Percentiles rank a stretch among this genome's conserved stretches.
These are phyloP conservation scores for Melanophora roralis DNA, from an alignment of 2,888 invertebrate genomes.

Conservation along the genomic window DNA sequence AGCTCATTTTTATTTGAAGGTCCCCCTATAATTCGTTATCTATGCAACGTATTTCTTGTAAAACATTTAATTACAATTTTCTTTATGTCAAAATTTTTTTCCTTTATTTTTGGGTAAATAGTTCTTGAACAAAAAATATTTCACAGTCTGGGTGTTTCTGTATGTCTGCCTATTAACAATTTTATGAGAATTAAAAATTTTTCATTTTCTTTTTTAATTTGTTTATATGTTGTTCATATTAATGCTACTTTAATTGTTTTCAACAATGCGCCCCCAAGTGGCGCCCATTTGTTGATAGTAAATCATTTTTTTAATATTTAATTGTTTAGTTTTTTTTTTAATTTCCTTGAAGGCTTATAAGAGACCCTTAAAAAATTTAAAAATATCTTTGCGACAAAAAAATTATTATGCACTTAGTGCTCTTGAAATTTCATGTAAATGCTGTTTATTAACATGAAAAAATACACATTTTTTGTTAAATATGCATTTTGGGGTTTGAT, in stretches of 20 bases:
- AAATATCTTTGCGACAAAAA: constrained; percentile 1
- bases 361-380: constrained; percentile 6
- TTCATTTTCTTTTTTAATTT: constrained; percentile 6
- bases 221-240: constrained; percentile 33
- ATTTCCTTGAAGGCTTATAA: constrained; percentile 41
- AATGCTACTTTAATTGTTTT: constrained; percentile 55
- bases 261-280: constrained; percentile 35
- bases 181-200: constrained; percentile 18
- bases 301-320: constrained; percentile 33
- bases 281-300: constrained; percentile 50
- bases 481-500: background rate
- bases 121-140: background rate
- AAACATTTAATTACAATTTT: constrained; percentile 24
- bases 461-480: constrained; percentile 4
- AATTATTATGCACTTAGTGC: constrained; percentile 54
- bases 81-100: constrained; percentile 8
- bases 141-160: background rate
- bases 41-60: background rate
- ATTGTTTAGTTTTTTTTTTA: background rate
- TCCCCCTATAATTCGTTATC: background rate
- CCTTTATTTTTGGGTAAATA: background rate
- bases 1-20: background rate
- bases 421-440: constrained; percentile 45
- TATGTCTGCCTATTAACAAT: background rate
- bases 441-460: constrained; percentile 52